Evolutionary conservation across 1,140 invertebrate species (phyloP).

Genomic region (Caenorhabditis brenneri): DNA sequence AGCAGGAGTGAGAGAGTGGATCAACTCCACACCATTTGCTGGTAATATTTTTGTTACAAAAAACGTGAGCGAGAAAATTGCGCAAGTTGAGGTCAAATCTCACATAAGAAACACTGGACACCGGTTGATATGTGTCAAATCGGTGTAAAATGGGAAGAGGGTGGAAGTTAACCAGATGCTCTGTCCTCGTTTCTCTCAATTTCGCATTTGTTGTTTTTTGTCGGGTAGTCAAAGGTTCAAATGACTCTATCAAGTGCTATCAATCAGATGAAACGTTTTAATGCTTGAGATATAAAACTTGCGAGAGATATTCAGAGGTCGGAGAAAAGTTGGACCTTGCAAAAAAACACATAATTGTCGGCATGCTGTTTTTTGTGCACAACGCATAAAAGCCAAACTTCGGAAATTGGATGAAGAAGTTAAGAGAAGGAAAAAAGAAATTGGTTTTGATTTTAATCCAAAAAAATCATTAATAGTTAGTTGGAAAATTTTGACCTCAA

Average conservation of each 20-base stretch:
- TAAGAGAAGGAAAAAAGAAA: neutral
- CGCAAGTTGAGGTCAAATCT: constrained; percentile 8
- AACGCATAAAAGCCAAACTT: no score
- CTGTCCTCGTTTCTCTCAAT: neutral
- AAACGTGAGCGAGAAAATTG: neutral
- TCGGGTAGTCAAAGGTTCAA: neutral
- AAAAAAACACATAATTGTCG: no score
- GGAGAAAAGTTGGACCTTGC: no score
- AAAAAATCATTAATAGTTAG: no score
- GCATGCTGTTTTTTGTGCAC: no score
- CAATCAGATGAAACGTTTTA: constrained; percentile 11
- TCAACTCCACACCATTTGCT: neutral
- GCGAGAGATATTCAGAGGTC: no score
- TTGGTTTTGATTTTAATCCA: neutral
- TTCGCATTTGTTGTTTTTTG: constrained; percentile 35
- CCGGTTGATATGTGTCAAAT: neutral
- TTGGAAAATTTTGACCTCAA: no score
- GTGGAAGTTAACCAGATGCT: neutral
- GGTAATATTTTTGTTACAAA: neutral
- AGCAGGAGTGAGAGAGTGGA: neutral
- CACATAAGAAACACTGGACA: neutral
- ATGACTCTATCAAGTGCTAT: neutral
- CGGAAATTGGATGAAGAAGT: no score
- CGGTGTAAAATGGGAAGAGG: neutral
- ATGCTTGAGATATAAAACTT: neutral